Percentiles rank a stretch among this genome's conserved stretches.
Conservation (phyloP, 2,888 invertebrate genomes). For the Ornithoptera alexandrae region DNA sequence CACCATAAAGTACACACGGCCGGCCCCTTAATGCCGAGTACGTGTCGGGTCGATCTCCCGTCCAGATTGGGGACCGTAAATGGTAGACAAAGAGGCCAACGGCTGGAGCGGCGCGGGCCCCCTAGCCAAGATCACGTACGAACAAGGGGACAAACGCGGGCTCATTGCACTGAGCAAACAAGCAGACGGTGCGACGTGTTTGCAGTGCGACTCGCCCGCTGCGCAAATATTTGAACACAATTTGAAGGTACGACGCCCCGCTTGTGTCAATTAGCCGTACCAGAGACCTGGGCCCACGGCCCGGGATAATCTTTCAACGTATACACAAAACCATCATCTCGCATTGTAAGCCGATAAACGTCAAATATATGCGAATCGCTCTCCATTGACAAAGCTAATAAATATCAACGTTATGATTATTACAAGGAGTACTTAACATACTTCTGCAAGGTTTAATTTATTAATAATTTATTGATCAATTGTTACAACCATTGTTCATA, state of each 20-base stretch:
- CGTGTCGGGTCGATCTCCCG: constrained; percentile 50
- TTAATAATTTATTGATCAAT: too few species aligned
- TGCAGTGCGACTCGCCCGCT: constrained; percentile 58
- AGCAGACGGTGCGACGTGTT: constrained; percentile 54
- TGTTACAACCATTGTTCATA: too few species aligned
- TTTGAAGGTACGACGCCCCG: constrained; percentile 71
- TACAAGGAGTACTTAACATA: too few species aligned
- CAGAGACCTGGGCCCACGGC: background rate
- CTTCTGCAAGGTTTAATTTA: too few species aligned
- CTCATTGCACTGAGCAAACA: constrained; percentile 68
- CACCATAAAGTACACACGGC: constrained; percentile 16
- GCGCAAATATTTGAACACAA: constrained; percentile 71
- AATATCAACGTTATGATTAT: too few species aligned
- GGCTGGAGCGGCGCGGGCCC: constrained; percentile 30
- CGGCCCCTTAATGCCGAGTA: constrained; percentile 37
- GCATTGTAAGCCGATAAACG: constrained; percentile 15
- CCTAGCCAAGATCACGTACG: constrained; percentile 55
- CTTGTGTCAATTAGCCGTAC: constrained; percentile 54
- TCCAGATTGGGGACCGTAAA: constrained; percentile 45
- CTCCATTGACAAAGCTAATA: too few species aligned
- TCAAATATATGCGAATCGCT: too few species aligned
- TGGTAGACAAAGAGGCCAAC: constrained; percentile 44
- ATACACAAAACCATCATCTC: constrained; percentile 15
- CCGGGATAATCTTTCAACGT: constrained; percentile 16
- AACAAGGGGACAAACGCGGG: constrained; percentile 54